Base-by-base conservation (phyloP, 2,113 vertebrate genomes). In the Saccopteryx bilineata region DNA sequence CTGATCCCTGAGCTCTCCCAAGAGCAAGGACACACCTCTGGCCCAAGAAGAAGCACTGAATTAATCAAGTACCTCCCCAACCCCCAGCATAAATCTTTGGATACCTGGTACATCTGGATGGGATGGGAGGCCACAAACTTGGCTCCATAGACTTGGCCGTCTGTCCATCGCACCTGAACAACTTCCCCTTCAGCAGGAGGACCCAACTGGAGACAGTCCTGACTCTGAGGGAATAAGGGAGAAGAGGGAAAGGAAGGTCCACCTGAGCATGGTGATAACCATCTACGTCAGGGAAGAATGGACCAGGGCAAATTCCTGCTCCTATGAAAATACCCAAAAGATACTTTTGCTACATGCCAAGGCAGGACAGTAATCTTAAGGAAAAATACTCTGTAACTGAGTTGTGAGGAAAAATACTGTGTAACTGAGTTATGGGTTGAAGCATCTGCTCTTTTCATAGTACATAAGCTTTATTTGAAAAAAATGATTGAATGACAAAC, bases 91-190 rank as follows among this genome's bases (percentile, higher is more conserved):
- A 90, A 95, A 75, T 21, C 31, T 80, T 2, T 75, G 86, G 39
- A 91, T 99, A 99, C 99, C 99, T 99, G 99, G 96, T 99, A 99
- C 99, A 99, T 99, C 78, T 99, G 99, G 98, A 99, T 99, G 92
- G 99, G 98, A 78, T 99, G 99, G 1, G 99, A 99, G 1, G 99
- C 98, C 0, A 99, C 99, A 90, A 99, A 99, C 97, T 99, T 99
- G 90, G 99, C 99, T 98, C 99, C 99, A 12, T 99, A 99, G 85
- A 99, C 98, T 97, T 99, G 98, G 31, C 99, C 99, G 0, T 99
- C 99, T 54, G 99, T 99, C 99, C 99, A 99, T 97, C 99, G 99
- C 90, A 99, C 99, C 96, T 99, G 99, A 94, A 99, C 99, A 5
- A 99, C 98, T 6, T 99, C 99, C 0, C 99, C 99, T 98, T 98